Percentiles rank a stretch among this genome's conserved stretches.
Evolutionary conservation across 2,113 vertebrate genomes (phyloP).

Genomic region (Lepus timidus): DNA sequence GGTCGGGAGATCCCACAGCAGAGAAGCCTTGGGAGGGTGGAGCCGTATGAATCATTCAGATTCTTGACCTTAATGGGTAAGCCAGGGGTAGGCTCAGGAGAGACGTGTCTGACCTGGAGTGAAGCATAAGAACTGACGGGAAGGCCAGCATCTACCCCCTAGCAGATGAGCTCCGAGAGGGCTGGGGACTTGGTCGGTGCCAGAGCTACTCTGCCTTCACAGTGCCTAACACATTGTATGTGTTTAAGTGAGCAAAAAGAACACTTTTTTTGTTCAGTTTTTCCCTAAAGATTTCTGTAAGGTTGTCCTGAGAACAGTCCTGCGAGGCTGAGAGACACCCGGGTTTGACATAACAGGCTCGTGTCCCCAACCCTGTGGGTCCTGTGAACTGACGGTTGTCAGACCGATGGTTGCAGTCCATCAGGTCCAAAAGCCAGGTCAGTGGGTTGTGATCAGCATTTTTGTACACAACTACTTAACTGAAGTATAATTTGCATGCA

Average conservation of each 20-base stretch:
- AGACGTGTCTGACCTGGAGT: background rate
- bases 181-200: background rate
- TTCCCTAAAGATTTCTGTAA: slow-evolving; percentile 11
- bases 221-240: background rate
- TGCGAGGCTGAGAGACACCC: background rate
- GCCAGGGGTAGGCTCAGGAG: background rate
- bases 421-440: background rate
- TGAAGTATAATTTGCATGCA: background rate
- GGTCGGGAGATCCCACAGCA: background rate
- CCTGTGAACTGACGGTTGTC: background rate
- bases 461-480: background rate
- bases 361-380: background rate
- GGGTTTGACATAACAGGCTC: background rate
- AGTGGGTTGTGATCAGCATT: background rate
- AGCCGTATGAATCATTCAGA: background rate
- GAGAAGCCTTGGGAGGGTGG: background rate
- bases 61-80: background rate
- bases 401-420: background rate
- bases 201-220: background rate
- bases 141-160: background rate
- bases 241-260: background rate
- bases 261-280: slow-evolving; percentile 11
- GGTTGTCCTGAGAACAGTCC: background rate
- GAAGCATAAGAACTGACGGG: background rate
- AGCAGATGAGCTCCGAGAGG: background rate